Conservation (phyloP, 2,797 vertebrate species). For the Myotis vivesi region DNA sequence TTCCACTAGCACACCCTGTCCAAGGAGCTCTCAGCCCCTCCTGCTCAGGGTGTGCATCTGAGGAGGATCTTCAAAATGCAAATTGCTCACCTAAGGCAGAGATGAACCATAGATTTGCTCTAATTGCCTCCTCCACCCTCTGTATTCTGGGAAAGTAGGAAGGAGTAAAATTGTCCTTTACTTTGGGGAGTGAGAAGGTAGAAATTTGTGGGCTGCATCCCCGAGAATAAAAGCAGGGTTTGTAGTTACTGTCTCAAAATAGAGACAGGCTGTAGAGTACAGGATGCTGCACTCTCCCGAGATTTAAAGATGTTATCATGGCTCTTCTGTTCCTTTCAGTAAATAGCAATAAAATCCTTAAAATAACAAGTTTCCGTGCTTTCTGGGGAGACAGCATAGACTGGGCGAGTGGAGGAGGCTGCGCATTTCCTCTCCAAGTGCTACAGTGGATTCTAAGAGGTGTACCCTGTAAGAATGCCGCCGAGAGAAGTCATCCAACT, state of each 20-base stretch:
- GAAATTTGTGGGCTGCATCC: background rate
- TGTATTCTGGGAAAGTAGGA: background rate
- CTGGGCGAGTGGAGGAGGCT: background rate
- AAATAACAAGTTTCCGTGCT: background rate
- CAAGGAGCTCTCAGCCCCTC: background rate
- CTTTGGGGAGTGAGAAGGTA: background rate
- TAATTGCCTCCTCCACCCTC: background rate
- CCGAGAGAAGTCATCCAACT: background rate
- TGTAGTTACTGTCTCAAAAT: background rate
- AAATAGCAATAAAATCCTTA: background rate
- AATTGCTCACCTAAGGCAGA: background rate
- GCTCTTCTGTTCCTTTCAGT: background rate
- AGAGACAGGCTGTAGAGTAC: background rate
- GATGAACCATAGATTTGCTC: background rate
- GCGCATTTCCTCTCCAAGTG: background rate
- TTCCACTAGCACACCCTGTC: fast-evolving
- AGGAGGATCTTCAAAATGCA: background rate
- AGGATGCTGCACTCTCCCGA: background rate
- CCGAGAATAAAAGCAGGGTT: background rate
- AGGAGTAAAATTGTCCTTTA: background rate
- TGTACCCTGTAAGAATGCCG: background rate
- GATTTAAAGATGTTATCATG: background rate
- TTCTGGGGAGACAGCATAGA: background rate
- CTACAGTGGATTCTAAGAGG: background rate
- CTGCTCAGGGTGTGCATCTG: background rate